Conservation (phyloP, 2,113 vertebrate genomes). For the Papio anubis region DNA sequence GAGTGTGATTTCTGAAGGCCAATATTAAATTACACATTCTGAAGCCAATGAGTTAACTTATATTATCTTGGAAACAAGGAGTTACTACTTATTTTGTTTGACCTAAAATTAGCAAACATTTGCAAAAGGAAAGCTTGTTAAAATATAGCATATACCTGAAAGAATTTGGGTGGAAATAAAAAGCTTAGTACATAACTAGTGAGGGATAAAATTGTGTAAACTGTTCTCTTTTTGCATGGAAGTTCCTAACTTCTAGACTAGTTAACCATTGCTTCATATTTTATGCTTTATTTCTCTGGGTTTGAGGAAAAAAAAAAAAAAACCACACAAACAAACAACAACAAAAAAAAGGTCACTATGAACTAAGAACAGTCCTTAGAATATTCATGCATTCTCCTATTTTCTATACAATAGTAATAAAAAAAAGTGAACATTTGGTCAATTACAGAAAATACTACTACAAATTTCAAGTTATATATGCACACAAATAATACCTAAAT, state of each 20-base stretch:
- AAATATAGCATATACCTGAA: constrained; percentile 25
- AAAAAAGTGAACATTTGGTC: constrained; percentile 55
- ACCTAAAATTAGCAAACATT: constrained; percentile 59
- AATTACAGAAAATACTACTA: constrained; percentile 56
- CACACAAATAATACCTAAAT: constrained; percentile 8
- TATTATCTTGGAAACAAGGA: constrained; percentile 51
- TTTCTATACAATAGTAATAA: constrained; percentile 52
- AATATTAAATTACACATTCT: constrained; percentile 54
- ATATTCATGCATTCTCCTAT: constrained; percentile 52
- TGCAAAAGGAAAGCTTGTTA: constrained; percentile 10
- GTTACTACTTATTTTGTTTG: constrained; percentile 41
- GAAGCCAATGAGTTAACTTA: constrained; percentile 52
- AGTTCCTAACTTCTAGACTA: constrained; percentile 29
- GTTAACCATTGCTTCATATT: constrained; percentile 46
- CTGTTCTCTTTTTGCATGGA: background rate
- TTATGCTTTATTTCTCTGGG: constrained; percentile 57
- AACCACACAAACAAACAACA: background rate
- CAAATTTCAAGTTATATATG: constrained; percentile 33
- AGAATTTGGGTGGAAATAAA: background rate
- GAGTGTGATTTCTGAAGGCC: constrained; percentile 44
- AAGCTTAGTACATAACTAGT: constrained; percentile 19
- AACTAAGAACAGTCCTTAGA: constrained; percentile 59
- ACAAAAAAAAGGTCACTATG: constrained; percentile 13
- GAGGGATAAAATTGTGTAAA: background rate
- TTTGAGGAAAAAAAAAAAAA: background rate